These are phyloP conservation scores for Cyclura pinguis DNA, from an alignment of 2,797 vertebrate genomes.

Conservation along the genomic window DNA sequence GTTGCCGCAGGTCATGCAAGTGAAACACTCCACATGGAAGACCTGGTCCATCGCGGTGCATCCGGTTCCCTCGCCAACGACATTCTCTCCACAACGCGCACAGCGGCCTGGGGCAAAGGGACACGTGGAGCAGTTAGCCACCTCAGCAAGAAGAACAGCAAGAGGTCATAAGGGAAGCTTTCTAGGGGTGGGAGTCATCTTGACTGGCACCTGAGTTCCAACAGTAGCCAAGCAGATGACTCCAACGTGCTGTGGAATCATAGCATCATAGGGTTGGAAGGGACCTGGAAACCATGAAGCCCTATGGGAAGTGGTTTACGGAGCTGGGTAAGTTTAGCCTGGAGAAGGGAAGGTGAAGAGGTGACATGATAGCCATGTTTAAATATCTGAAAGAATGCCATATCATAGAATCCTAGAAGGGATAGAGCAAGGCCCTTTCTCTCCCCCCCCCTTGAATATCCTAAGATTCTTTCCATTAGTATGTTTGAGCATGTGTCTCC, in stretches of 20 bases:
- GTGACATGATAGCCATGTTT: too few species aligned
- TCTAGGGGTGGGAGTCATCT: background rate
- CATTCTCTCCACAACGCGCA: slow-evolving; percentile 95
- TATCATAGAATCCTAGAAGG: too few species aligned
- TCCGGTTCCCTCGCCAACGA: slow-evolving; percentile 95
- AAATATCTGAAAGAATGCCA: too few species aligned
- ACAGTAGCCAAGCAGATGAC: too few species aligned
- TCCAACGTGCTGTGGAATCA: background rate
- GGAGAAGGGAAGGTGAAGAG: too few species aligned
- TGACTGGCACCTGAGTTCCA: background rate
- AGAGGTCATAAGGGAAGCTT: background rate
- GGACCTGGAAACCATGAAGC: too few species aligned
- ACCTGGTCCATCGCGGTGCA: slow-evolving; percentile 99
- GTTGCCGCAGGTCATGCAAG: slow-evolving; percentile 91
- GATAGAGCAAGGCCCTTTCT: too few species aligned
- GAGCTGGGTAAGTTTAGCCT: too few species aligned
- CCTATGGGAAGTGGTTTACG: too few species aligned
- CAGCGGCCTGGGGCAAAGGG: slow-evolving; percentile 87
- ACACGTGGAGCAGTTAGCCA: background rate
- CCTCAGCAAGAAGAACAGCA: background rate
- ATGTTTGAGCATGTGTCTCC: too few species aligned
- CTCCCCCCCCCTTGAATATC: too few species aligned
- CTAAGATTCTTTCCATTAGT: too few species aligned
- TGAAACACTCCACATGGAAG: slow-evolving; percentile 96
- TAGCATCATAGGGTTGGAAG: background rate